Conservation (phyloP, 2,888 invertebrate species). For the Trisateles emortualis region DNA sequence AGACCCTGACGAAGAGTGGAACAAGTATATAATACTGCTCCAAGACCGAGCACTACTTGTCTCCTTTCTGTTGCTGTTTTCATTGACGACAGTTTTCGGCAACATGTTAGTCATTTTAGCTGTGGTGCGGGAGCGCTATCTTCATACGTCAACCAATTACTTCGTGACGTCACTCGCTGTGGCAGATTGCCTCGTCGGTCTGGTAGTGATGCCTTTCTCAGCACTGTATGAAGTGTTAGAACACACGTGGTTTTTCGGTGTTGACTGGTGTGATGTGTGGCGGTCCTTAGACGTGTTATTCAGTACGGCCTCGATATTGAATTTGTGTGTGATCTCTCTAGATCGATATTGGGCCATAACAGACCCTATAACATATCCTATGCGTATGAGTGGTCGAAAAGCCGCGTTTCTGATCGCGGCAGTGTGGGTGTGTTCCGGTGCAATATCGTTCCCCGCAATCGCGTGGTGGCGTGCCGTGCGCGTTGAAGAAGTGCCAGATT, state of each 20-base stretch:
- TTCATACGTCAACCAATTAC: constrained; percentile 99
- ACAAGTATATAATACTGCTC: constrained; percentile 78
- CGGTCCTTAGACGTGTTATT: constrained; percentile 98
- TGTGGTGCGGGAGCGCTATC: constrained; percentile 96
- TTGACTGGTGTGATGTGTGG: constrained; percentile 99
- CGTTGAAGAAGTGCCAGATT: constrained; percentile 92
- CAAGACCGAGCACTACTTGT: constrained; percentile 92
- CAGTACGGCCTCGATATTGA: constrained; percentile 98
- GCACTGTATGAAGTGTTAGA: constrained; percentile 95
- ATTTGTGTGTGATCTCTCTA: constrained; percentile 98
- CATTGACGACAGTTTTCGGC: constrained; percentile 97
- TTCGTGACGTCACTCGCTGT: constrained; percentile 98
- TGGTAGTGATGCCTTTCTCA: constrained; percentile 99
- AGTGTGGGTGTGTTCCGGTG: constrained; percentile 98
- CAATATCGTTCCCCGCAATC: constrained; percentile 99
- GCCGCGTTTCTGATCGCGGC: constrained; percentile 96
- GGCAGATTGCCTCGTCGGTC: constrained; percentile 97
- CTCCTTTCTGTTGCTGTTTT: constrained; percentile 94
- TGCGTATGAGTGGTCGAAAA: constrained; percentile 95
- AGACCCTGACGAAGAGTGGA: constrained; percentile 71
- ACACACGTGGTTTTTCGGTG: constrained; percentile 97
- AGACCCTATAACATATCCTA: constrained; percentile 98
- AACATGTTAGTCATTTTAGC: constrained; percentile 98
- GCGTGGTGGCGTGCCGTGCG: constrained; percentile 97
- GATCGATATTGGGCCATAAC: constrained; percentile 99